phyloP scores from a whole-genome alignment of 2,888 invertebrate species.

The Polydesmus complanatus region DNA sequence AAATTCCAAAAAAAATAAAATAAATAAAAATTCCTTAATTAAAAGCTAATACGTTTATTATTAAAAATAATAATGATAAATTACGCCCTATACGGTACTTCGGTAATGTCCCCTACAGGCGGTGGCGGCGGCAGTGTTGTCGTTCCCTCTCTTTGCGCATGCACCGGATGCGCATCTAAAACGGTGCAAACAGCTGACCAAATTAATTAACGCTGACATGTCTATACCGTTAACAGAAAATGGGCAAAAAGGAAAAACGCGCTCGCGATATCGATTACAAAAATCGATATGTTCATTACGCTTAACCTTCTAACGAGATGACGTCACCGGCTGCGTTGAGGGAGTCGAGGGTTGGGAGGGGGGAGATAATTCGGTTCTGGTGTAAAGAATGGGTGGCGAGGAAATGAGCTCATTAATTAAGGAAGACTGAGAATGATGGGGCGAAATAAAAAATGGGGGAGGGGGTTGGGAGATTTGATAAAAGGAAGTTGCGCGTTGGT shows the following conservation, averaged over 20 bases:
- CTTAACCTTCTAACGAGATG: background rate
- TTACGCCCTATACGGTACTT: too few relatives aligned
- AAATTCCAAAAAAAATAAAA: too few relatives aligned
- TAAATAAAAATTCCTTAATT: too few relatives aligned
- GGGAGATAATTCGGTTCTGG: background rate
- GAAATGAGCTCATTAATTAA: background rate
- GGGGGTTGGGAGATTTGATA: background rate
- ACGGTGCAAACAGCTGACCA: background rate
- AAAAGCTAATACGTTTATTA: too few relatives aligned
- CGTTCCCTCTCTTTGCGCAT: too few relatives aligned
- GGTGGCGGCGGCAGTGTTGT: too few relatives aligned
- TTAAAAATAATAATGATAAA: too few relatives aligned
- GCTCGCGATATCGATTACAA: background rate
- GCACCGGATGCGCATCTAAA: background rate
- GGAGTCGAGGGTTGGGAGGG: background rate
- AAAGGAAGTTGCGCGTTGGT: background rate
- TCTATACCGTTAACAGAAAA: background rate
- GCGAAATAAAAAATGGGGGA: background rate
- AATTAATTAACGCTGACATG: background rate
- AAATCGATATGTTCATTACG: background rate
- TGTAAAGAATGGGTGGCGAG: background rate
- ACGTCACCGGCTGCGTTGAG: background rate
- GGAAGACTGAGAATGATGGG: background rate
- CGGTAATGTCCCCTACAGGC: too few relatives aligned
- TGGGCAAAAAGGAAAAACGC: background rate